Evolutionary conservation across 2,888 invertebrate genomes (phyloP), one percentile per base, ranked within the genome.

Genomic region (Ornithoptera priamus): DNA sequence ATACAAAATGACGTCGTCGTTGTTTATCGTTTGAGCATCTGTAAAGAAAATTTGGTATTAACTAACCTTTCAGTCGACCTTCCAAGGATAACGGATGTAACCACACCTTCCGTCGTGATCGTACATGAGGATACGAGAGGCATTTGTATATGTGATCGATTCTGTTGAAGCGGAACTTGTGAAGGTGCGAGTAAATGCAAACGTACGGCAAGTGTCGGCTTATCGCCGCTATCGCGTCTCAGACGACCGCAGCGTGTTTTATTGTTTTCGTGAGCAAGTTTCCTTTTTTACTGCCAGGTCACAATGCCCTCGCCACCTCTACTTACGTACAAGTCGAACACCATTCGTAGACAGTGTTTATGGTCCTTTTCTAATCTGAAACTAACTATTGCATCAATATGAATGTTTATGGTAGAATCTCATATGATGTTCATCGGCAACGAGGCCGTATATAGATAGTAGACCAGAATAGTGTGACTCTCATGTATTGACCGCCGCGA

Each of bases 181-280:
- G 39, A 58, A 39, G 42, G 20, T 30, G 5, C 4, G 30, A 30
- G 30, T 18, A 65, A 65, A 65, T 58, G 42, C 24, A 58, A 58
- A 42, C 20, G 42, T 22, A 65, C 58, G 22, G 58, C 58, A 58
- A 24, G 36, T 22, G 58, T 58, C 42, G 42, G 39, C 58, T 65
- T 65, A 65, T 65, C 65, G 24, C 20, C 24, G 58, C 42, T 65
- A 65, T 42, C 65, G 30, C 30, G 65, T 65, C 24, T 65, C 58
- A 65, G 65, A 58, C 57, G 58, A 65, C 65, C 58, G 39, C 42
- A 10, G 65, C 17, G 53, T 10, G 39, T 20, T 65, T 65, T 65
- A 65, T 65, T 65, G 65, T 65, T 58, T 65, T 65, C 65, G 65
- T 65, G 65, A 65, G 58, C 42, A 58, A 65, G 6, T 50, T 53